phyloP scores from a whole-genome alignment of 2,113 vertebrate genomes.

The Desmodus rotundus region DNA sequence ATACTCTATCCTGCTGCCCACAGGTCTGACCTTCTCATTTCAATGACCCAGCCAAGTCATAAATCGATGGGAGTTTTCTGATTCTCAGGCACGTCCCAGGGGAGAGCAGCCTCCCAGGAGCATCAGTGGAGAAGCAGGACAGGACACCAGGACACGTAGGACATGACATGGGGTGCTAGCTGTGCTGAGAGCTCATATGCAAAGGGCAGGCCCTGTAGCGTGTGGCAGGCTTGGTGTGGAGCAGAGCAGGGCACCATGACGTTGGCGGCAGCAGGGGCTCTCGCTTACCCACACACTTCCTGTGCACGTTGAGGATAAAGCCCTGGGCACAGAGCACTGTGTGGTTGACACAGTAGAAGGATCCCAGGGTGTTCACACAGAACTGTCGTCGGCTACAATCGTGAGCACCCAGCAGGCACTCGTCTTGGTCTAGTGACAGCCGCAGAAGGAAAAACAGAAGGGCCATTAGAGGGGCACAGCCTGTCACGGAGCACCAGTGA shows the following conservation, averaged over 20 bases:
- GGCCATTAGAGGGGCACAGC: conserved; percentile 61
- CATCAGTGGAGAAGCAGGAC: conserved; percentile 1
- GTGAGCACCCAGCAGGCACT: conserved; percentile 80
- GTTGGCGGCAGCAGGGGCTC: conserved; percentile 38
- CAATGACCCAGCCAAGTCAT: not conserved
- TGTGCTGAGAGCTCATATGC: conserved; percentile 61
- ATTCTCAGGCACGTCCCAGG: not conserved
- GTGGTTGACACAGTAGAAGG: conserved; percentile 83
- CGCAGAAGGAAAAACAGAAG: conserved; percentile 75
- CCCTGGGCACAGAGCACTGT: conserved; percentile 82
- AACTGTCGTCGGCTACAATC: conserved; percentile 79
- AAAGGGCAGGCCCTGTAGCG: conserved; percentile 67
- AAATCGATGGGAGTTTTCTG: not conserved
- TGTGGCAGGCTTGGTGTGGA: conserved; percentile 50
- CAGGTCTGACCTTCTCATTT: not conserved
- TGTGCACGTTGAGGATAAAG: conserved; percentile 79
- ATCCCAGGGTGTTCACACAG: conserved; percentile 84
- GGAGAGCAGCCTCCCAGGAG: not conserved
- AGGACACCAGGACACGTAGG: conserved; percentile 46
- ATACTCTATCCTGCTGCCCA: not conserved
- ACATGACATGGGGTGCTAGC: conserved; percentile 19
- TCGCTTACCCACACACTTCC: conserved; percentile 83
- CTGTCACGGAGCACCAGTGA: not conserved
- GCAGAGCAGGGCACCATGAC: conserved; percentile 35
- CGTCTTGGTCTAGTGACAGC: conserved; percentile 78